phyloP scores from a whole-genome alignment of 2,888 invertebrate genomes.

The Melieria picta region DNA sequence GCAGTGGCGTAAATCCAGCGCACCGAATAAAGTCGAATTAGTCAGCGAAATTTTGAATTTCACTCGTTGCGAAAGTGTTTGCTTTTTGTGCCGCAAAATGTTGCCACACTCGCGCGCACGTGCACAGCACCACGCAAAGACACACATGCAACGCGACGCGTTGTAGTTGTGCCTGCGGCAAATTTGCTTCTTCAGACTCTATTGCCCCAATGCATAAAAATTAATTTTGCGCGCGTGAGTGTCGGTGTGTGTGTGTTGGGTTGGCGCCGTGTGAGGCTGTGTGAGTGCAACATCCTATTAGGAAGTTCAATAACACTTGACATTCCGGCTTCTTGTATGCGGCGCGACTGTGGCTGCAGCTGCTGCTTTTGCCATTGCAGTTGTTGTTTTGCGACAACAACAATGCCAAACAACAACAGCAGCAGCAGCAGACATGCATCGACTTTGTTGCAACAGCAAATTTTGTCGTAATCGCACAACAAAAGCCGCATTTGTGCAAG shows the following conservation, averaged over 20 bases:
- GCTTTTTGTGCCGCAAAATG: background rate
- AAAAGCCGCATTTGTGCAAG: no score
- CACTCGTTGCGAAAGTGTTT: slow-evolving; percentile 2
- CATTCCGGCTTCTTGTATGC: slow-evolving; percentile 18
- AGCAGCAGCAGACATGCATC: no score
- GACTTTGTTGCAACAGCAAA: no score
- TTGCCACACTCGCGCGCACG: background rate
- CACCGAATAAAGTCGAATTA: no score
- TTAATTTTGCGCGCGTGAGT: no score
- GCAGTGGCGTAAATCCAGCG: no score
- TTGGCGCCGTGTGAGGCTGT: no score
- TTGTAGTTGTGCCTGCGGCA: slow-evolving; percentile 5
- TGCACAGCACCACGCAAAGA: background rate
- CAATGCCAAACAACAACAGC: no score
- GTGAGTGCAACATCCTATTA: slow-evolving; percentile 35
- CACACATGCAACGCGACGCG: slow-evolving; percentile 10
- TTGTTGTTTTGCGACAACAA: no score
- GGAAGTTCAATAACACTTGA: slow-evolving; percentile 43
- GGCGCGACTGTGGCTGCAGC: background rate
- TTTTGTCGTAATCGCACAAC: no score
- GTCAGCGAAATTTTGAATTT: no score
- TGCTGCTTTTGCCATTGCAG: background rate
- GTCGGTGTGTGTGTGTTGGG: no score
- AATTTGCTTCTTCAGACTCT: background rate
- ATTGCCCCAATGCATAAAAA: background rate